phyloP scores from a whole-genome alignment of 2,888 invertebrate species.

The Parasteatoda lunata region DNA sequence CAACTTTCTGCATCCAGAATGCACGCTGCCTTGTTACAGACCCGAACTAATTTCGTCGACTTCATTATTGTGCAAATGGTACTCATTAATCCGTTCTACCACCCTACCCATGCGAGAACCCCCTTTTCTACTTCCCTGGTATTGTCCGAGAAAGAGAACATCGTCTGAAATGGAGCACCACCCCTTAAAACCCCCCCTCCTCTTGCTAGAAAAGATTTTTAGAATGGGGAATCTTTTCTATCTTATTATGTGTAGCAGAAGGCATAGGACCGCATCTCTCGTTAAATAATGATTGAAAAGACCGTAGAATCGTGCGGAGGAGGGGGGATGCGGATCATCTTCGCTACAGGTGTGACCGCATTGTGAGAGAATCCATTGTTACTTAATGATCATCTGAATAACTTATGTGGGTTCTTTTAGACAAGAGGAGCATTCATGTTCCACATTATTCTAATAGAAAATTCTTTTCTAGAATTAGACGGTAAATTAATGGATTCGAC shows the following conservation, averaged over 20 bases:
- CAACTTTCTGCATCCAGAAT: constrained; percentile 22
- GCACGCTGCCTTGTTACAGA: constrained; percentile 25
- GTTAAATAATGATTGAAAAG: constrained; percentile 42
- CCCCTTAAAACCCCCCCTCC: neutral
- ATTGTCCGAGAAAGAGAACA: constrained; percentile 1
- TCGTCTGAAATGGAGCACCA: neutral
- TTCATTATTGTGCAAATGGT: constrained; percentile 67
- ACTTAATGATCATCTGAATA: constrained; percentile 31
- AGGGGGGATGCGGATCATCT: constrained; percentile 11
- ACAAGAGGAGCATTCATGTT: neutral
- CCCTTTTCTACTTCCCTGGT: neutral
- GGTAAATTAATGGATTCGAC: too few relatives aligned
- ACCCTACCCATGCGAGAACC: neutral
- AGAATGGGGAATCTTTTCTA: constrained; percentile 23
- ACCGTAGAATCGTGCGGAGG: constrained; percentile 9
- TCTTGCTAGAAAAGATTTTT: constrained; percentile 16
- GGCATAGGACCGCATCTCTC: constrained; percentile 22
- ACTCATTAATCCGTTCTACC: constrained; percentile 50
- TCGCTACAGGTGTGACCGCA: constrained; percentile 55
- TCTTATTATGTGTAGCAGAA: constrained; percentile 29
- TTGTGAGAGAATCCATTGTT: constrained; percentile 20
- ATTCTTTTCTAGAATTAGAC: too few relatives aligned
- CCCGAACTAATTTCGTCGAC: constrained; percentile 58
- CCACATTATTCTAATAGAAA: too few relatives aligned
- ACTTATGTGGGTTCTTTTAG: constrained; percentile 6